phyloP scores from a whole-genome alignment of 2,888 invertebrate genomes.

The Erannis defoliaria region DNA sequence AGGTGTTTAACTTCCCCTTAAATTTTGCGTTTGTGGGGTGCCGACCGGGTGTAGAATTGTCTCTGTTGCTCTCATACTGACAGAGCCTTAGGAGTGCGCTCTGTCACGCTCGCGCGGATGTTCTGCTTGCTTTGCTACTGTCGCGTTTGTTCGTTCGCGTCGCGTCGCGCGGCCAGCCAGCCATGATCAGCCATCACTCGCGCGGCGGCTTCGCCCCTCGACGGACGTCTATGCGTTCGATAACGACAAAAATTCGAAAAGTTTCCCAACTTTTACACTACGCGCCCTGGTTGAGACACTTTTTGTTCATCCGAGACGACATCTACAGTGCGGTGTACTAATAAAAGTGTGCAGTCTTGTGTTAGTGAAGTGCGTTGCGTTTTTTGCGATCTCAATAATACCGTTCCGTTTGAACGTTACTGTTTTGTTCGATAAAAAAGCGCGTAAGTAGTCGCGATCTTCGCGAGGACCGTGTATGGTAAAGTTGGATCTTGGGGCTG shows the following conservation, averaged over 20 bases:
- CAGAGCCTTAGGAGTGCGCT: slow-evolving; percentile 40
- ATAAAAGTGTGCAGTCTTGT: slow-evolving; percentile 63
- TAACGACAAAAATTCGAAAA: slow-evolving; percentile 72
- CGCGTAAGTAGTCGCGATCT: slow-evolving; percentile 75
- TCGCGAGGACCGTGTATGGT: slow-evolving; percentile 80
- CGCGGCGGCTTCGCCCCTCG: slow-evolving; percentile 71
- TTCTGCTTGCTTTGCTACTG: slow-evolving; percentile 52
- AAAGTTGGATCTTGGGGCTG: slow-evolving; percentile 72
- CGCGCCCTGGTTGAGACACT: slow-evolving; percentile 66
- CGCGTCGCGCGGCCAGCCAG: slow-evolving; percentile 1
- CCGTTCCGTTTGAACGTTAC: slow-evolving; percentile 83
- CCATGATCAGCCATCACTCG: slow-evolving; percentile 47
- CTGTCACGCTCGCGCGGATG: slow-evolving; percentile 59
- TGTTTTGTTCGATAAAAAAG: slow-evolving; percentile 80
- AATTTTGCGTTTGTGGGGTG: slow-evolving; percentile 58
- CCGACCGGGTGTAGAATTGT: slow-evolving; percentile 63
- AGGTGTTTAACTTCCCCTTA: slow-evolving; percentile 70
- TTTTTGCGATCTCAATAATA: slow-evolving; percentile 74
- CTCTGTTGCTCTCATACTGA: slow-evolving; percentile 50
- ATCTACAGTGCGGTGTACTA: slow-evolving; percentile 73
- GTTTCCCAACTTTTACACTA: slow-evolving; percentile 76
- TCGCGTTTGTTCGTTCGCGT: neutral
- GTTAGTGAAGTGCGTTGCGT: slow-evolving; percentile 74
- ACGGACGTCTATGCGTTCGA: slow-evolving; percentile 63
- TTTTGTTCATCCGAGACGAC: slow-evolving; percentile 59